These are phyloP conservation scores for Gerris lacustris DNA, from an alignment of 2,888 invertebrate species.

Conservation along the genomic window DNA sequence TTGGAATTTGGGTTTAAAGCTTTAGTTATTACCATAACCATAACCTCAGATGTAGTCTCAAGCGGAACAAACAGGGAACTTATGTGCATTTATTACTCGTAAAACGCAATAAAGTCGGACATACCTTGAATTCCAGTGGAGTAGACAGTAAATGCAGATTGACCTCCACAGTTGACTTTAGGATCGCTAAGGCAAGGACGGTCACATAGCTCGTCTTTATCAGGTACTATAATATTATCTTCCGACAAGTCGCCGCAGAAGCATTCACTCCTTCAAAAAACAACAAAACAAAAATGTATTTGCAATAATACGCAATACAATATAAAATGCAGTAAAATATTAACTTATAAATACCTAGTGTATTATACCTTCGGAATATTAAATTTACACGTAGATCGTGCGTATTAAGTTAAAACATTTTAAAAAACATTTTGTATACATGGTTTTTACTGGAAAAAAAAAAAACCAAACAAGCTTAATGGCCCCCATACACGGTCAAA, in stretches of 20 bases:
- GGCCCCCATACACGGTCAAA: no score
- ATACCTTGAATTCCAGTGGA: constrained; percentile 2
- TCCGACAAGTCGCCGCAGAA: neutral
- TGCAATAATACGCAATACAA: no score
- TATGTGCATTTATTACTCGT: neutral
- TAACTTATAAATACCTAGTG: no score
- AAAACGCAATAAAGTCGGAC: neutral
- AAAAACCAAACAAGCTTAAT: no score
- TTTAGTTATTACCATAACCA: no score
- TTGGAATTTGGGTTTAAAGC: no score
- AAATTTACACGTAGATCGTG: no score
- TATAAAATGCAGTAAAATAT: no score
- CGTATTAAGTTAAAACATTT: no score
- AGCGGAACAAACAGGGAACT: neutral
- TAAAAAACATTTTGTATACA: no score
- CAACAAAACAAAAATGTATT: neutral
- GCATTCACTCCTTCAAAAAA: neutral
- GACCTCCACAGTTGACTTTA: neutral
- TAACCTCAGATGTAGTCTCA: neutral
- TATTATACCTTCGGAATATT: no score
- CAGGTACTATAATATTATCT: neutral
- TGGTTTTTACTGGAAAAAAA: no score
- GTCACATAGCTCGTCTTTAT: neutral
- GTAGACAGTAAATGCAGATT: neutral
- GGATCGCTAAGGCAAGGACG: neutral